Conservation (phyloP, 2,113 vertebrate genomes). For the Amblyornis subalaris region DNA sequence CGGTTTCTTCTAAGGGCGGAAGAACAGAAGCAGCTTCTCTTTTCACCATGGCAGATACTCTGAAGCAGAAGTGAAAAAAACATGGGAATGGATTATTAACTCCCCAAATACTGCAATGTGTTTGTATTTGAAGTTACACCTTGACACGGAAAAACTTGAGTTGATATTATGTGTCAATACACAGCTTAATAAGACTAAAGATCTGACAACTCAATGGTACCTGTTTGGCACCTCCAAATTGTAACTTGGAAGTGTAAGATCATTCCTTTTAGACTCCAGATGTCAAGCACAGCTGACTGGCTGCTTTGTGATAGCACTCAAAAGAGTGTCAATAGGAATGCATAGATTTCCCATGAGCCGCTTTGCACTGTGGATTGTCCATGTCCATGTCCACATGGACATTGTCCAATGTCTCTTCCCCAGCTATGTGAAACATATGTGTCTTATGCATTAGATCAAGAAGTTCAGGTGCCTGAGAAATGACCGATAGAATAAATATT, state of each 20-base stretch:
- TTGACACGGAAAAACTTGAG: neutral
- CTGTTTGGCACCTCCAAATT: neutral
- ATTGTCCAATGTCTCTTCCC: neutral
- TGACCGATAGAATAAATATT: neutral
- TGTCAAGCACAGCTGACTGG: neutral
- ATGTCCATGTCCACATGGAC: too few species aligned
- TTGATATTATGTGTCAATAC: neutral
- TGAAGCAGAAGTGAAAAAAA: neutral
- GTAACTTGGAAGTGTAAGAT: neutral
- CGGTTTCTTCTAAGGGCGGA: neutral
- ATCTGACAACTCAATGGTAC: neutral
- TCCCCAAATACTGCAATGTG: accelerated
- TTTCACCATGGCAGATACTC: neutral
- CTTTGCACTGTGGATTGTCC: neutral
- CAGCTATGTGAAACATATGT: neutral
- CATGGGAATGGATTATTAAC: neutral
- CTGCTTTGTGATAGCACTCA: neutral
- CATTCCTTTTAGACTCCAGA: neutral
- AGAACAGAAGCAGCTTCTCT: neutral
- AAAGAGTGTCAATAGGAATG: neutral
- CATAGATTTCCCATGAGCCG: neutral
- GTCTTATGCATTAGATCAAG: neutral
- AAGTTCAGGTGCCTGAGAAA: neutral
- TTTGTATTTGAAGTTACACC: neutral
- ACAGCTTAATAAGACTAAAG: neutral